Conservation (phyloP, 2,888 invertebrate species). For the Pollenia angustigena region DNA sequence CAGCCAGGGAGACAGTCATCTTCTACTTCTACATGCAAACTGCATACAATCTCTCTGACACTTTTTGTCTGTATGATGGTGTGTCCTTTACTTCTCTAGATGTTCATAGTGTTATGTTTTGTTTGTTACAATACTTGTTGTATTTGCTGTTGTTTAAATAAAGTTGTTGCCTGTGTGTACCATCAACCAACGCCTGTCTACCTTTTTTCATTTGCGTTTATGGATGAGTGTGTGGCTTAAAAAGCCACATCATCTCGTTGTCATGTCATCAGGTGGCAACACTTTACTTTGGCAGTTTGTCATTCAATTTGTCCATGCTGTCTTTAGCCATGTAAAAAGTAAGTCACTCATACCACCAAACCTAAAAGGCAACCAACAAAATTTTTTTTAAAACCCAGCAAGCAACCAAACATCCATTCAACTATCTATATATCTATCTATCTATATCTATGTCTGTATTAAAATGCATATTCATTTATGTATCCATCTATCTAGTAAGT, state of each 20-base stretch:
- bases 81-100: constrained; percentile 21
- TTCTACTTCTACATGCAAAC: neutral
- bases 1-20: constrained; percentile 18
- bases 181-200: neutral
- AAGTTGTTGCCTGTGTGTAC: constrained; percentile 33
- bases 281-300: constrained; percentile 73
- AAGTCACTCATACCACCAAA: constrained; percentile 33
- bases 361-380: constrained; percentile 20
- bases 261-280: constrained; percentile 74
- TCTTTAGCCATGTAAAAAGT: constrained; percentile 65
- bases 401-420: constrained; percentile 22
- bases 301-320: constrained; percentile 74
- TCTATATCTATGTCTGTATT: neutral
- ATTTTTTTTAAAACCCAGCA: neutral
- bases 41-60: neutral
- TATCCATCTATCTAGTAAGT: neutral
- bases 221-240: constrained; percentile 68
- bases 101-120: constrained; percentile 27
- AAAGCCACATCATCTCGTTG: constrained; percentile 73
- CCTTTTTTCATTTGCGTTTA: constrained; percentile 24
- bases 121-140: neutral
- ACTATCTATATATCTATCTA: neutral
- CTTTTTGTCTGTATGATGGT: neutral
- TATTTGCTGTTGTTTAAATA: constrained; percentile 47
- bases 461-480: neutral